phyloP scores from a whole-genome alignment of 2,113 vertebrate genomes.

The Hippopotamus amphibius region DNA sequence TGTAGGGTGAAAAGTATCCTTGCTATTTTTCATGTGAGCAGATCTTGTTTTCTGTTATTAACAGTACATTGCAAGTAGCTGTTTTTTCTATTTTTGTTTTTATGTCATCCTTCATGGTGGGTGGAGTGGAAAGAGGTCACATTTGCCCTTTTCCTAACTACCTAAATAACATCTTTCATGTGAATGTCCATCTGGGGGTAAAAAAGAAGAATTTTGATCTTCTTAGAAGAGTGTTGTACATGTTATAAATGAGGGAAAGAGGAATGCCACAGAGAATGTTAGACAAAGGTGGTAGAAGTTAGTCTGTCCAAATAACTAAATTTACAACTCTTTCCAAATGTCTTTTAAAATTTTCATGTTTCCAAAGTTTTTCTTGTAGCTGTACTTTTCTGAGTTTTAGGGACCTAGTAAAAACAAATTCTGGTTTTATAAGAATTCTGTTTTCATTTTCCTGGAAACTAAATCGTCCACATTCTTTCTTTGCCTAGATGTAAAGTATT shows the following conservation, averaged over 20 bases:
- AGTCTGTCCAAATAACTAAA: neutral
- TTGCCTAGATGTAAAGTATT: slow-evolving; percentile 24
- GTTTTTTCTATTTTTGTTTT: neutral
- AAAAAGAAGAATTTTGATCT: neutral
- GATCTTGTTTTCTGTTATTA: neutral
- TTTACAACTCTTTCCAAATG: neutral
- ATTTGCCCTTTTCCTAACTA: neutral
- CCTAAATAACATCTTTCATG: neutral
- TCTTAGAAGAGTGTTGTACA: neutral
- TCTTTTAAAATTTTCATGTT: neutral
- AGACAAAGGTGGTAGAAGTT: too few relatives aligned
- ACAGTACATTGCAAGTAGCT: neutral
- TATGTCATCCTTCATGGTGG: neutral
- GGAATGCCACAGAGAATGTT: neutral
- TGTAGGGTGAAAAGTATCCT: neutral
- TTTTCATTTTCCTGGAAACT: slow-evolving; percentile 15
- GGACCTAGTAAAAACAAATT: neutral
- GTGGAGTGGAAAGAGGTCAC: neutral
- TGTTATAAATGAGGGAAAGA: neutral
- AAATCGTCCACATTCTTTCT: neutral
- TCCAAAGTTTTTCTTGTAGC: neutral
- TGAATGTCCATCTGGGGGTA: neutral
- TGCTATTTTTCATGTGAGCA: neutral
- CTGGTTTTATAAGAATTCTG: neutral
- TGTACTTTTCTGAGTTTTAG: slow-evolving; percentile 12